phyloP scores from a whole-genome alignment of 2,888 invertebrate genomes.

The Aphidius colemani region DNA sequence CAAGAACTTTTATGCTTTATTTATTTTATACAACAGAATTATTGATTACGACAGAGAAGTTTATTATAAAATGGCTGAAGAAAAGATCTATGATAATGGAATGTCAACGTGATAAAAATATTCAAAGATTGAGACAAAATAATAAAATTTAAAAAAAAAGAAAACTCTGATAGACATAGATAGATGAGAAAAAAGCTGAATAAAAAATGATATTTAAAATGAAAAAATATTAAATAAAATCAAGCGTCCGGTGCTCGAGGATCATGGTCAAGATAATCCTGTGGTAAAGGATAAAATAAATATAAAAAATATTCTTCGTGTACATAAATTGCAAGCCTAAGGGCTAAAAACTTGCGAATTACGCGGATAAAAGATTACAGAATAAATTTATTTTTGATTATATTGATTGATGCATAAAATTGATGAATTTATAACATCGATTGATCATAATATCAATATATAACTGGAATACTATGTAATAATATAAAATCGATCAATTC shows the following conservation, averaged over 20 bases:
- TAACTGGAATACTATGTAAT: background rate
- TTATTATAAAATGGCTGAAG: background rate
- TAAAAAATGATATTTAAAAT: background rate
- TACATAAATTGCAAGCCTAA: slow-evolving; percentile 17
- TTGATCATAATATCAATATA: slow-evolving; percentile 16
- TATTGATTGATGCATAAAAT: slow-evolving; percentile 32
- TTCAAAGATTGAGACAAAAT: background rate
- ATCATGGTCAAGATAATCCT: slow-evolving; percentile 19
- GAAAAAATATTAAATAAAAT: background rate
- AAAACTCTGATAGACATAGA: background rate
- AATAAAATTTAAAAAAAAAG: background rate
- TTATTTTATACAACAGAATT: slow-evolving; percentile 7
- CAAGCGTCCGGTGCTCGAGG: slow-evolving; percentile 28
- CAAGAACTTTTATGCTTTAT: too few relatives aligned
- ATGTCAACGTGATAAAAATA: slow-evolving; percentile 26
- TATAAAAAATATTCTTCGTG: background rate
- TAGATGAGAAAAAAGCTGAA: background rate
- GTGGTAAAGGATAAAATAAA: slow-evolving; percentile 29
- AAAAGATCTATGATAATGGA: slow-evolving; percentile 26
- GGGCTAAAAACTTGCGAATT: slow-evolving; percentile 31
- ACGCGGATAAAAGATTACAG: slow-evolving; percentile 28
- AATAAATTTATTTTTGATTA: slow-evolving; percentile 16
- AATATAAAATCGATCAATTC: slow-evolving; percentile 13
- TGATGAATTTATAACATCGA: slow-evolving; percentile 31
- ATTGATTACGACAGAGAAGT: slow-evolving; percentile 7